Evolutionary conservation across 2,797 vertebrate species (phyloP), one percentile per base, ranked within the genome.

Genomic region (Coregonus sp.): DNA sequence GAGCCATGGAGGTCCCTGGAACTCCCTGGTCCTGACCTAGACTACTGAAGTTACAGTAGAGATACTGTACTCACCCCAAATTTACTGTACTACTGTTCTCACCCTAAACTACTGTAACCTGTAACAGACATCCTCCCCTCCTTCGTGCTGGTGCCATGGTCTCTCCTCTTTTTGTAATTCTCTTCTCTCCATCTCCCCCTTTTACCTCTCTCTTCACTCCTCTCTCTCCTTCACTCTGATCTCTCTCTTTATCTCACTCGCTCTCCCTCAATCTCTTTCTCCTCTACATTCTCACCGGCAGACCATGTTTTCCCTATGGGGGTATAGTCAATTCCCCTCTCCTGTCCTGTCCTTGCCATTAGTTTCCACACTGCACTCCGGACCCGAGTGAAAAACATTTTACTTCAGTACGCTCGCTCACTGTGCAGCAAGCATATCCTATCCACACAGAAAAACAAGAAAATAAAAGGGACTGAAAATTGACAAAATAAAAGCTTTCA

Each of bases 1-100:
- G 90, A 96, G 35, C 54, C 69, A 29, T 56, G 16, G 37, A 20
- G 79, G 68, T 29, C 73, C 31, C 61, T 66, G 50, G 76, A 50
- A 74, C 74, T 84, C 68, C 76, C n/a, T 65, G 76, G 73, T 70
- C 71, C 35, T 76, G 63, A 54, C 72, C 78, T 70, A 85, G 70
- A 78, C 73, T 51, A 70, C 37, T 31, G 25, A 35, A 70, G 79
- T 79, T 2, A 7, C 77, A 14, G 68, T 18, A 77, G 76, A 72
- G 50, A 63, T 52, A 18, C 74, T 65, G 70, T 25, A 25, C 9
- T 47, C 9, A 9, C 9, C 40, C 40, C 40, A 47, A 47, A 9
- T 47, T 47, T 47, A 47, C 40, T 47, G 40, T 47, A 47, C 9
- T 47, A 47, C 40, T 47, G 40, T 47, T 47, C 11, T 47, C 40